Evolutionary conservation across 1,140 invertebrate genomes (phyloP), one percentile per base, ranked within the genome.

Genomic region (Nixonia krombeini): DNA sequence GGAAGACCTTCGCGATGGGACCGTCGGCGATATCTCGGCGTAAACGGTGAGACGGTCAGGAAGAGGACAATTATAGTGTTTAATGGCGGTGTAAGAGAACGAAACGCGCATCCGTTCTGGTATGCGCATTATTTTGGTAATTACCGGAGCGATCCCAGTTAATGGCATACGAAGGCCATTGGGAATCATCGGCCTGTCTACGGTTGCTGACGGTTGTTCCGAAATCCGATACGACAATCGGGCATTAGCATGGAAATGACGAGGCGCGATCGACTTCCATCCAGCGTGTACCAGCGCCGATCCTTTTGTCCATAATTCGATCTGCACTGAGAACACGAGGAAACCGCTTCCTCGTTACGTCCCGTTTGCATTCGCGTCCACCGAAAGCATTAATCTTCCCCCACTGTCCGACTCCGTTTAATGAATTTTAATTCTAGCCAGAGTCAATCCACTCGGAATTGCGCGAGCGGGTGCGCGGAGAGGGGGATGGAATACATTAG

Each of bases 41-140:
- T 25, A 44, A 40, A 71, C 66, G 69, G 66, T 71, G 74, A 75
- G 67, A 67, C 62, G 33, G 26, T 49, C 76, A 76, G 78, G 78
- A 81, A 67, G 71, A 33, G 40, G 52, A 59, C 78, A 76, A 81
- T 81, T 81, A 81, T 71, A 78, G 45, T 74, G 78, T 78, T 81
- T 80, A 81, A 80, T 78, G 76, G 74, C 66, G 55, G 72, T 66
- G 67, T 57, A 61, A 64, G 41, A 69, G 64, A 73, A 73, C 59
- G 68, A 73, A 78, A 75, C 75, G n/a, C n/a, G n/a, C n/a, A 74
- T 75, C 76, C 73, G 78, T 72, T 75, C 61, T 69, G 61, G 62
- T 65, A 58, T 44, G 45, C 66, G 62, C 63, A 73, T 74, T 73
- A 53, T 75, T 79, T 75, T 70, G 70, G 76, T 77, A 77, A 81